These are phyloP conservation scores for Grus americana DNA, from an alignment of 2,113 vertebrate species.

Conservation along the genomic window DNA sequence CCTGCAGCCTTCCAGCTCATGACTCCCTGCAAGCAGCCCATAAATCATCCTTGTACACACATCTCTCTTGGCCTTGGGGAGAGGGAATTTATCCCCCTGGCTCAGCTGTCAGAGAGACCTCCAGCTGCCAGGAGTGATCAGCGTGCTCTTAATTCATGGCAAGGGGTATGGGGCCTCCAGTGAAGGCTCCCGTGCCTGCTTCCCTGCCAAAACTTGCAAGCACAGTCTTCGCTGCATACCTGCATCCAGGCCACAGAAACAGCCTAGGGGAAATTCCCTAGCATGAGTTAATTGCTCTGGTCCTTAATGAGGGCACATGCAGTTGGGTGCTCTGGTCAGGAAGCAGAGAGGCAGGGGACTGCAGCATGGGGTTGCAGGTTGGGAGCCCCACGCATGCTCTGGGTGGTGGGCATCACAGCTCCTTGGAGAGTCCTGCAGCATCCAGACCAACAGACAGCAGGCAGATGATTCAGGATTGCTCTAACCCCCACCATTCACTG, in stretches of 20 bases:
- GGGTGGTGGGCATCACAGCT: background rate
- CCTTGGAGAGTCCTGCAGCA: background rate
- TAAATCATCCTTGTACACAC: background rate
- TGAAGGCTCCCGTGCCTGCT: background rate
- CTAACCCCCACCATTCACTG: background rate
- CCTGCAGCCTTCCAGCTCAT: background rate
- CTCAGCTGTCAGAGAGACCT: background rate
- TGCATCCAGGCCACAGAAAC: background rate
- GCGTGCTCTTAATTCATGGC: background rate
- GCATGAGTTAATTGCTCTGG: background rate
- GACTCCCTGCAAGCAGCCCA: background rate
- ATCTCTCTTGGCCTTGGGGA: background rate
- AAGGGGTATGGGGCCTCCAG: background rate
- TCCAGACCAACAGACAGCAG: background rate
- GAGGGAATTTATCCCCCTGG: background rate
- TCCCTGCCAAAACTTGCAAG: background rate
- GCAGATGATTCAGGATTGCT: background rate
- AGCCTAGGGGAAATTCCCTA: background rate
- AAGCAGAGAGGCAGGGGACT: background rate
- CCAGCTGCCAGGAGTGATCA: constrained; percentile 4
- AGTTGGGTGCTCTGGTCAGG: background rate
- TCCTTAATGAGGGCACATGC: background rate
- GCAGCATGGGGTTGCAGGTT: background rate
- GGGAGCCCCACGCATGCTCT: rapidly evolving
- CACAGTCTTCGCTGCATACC: background rate